Evolutionary conservation across 2,113 vertebrate genomes (phyloP), one percentile per base, ranked within the genome.

Genomic region (Ammodytes dubius): DNA sequence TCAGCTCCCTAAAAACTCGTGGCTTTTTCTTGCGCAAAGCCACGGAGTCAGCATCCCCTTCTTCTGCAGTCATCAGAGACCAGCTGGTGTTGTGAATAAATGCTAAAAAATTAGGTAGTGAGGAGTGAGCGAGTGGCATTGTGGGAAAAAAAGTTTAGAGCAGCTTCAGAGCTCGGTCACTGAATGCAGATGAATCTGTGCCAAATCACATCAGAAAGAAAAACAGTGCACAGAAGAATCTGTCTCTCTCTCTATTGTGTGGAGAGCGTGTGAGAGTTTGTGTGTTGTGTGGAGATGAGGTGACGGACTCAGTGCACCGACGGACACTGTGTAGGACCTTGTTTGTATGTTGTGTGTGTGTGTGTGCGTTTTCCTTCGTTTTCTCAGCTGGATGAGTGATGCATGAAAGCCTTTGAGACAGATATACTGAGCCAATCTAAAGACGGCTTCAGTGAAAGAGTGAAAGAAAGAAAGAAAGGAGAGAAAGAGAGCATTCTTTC

Each of bases 331-430:
- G 84, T 68, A 19, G 79, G 84, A 74, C 77, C 80, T 79, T 88
- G 90, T 81, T 59, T 75, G 63, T 74, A 35, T 54, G 49, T 57
- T 63, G 69, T 54, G 71, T 70, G 70, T 47, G 56, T 60, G 47
- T 74, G 52, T 67, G 69, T 67, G 72, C 3, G 82, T 65, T 66
- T 67, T 67, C 74, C 42, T 70, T 73, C 69, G 68, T 11, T 66
- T 43, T 90, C 83, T 91, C 88, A 88, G 89, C 91, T 91, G 91
- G 87, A 80, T 85, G 89, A 91, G 87, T 90, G 84, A 88, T 74
- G 90, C 93, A 88, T 92, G 87, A 94, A 93, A 92, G 89, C 88
- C 90, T 90, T 80, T 86, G 87, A 91, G 92, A 92, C 89, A 89
- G 85, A 94, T 87, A 90, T 70, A 93, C 70, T 84, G 88, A 85